Base-by-base conservation (phyloP, 2,797 vertebrate species). In the Syndactyla subalaris region DNA sequence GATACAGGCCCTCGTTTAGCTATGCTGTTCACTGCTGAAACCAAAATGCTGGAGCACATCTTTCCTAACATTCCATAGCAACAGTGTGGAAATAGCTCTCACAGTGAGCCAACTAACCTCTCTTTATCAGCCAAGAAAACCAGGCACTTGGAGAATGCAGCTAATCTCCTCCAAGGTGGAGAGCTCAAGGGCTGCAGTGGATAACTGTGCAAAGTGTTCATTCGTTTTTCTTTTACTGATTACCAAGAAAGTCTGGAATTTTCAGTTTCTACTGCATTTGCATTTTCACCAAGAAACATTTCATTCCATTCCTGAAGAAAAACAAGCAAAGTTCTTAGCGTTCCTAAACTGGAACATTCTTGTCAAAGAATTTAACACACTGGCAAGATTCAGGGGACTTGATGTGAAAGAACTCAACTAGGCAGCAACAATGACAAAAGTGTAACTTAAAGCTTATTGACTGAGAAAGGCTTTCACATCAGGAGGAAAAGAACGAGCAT, bases 401-500 rank as follows among this genome's bases (percentile, higher is more conserved):
- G 4, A 71, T 79, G 67, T 3, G 6, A 92, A 92, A 85, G 80
- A 93, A 78, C 76, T 67, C 62, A 89, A 43, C 68, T 17, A 92
- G 68, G 75, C 86, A 92, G 71, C 1, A 2, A 92, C 23, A 48
- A 67, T 75, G 70, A 95, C 74, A 87, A 96, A 95, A 92, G 88
- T 68, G 66, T 49, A 84, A 26, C 55, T 78, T 75, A 59, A 94
- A 92, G 73, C 45, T 95, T 91, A 91, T 58, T 92, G 89, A 91
- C 83, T 63, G 76, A 91, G 61, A 96, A 91, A 63, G 71, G 66
- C 68, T 95, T 94, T 94, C 85, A 88, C 73, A 92, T 86, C 79
- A 85, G 58, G 58, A 94, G 51, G 29, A 89, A 93, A 91, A 89
- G 65, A 96, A 92, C 80, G 96, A 96, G 91, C 43, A 67, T n/a